Evolutionary conservation across 2,113 vertebrate genomes (phyloP).

Genomic region (Peucedramus taeniatus): DNA sequence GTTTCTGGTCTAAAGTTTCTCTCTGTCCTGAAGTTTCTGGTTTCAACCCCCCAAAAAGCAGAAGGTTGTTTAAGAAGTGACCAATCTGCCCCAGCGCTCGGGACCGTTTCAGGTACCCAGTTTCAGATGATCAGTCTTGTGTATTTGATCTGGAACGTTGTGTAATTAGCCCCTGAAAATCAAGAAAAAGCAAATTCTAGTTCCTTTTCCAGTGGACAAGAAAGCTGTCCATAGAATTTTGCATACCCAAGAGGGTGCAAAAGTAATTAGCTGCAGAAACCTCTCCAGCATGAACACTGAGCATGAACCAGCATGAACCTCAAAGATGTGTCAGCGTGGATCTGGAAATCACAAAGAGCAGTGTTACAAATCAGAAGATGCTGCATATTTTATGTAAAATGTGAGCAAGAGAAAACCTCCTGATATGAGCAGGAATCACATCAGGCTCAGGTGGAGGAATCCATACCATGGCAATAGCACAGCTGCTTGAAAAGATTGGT

Average conservation of each 20-base stretch:
- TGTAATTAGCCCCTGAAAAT: background rate
- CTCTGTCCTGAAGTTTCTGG: background rate
- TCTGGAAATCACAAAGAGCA: background rate
- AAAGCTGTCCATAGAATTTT: background rate
- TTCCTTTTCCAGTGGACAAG: background rate
- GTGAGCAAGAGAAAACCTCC: background rate
- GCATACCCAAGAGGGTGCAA: background rate
- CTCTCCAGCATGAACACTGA: background rate
- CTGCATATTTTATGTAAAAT: background rate
- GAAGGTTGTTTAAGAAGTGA: background rate
- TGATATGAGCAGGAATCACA: background rate
- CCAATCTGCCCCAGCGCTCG: accelerated
- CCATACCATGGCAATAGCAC: background rate
- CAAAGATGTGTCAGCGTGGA: background rate
- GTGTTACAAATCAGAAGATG: background rate
- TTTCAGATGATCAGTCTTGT: background rate
- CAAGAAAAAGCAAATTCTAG: background rate
- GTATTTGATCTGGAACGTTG: background rate
- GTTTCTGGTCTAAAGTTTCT: background rate
- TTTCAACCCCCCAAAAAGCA: background rate
- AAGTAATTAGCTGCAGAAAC: background rate
- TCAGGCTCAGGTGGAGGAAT: background rate
- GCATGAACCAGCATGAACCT: background rate
- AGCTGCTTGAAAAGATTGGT: background rate
- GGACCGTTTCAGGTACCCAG: background rate